phyloP scores from a whole-genome alignment of 2,113 vertebrate genomes.

The Tachysurus vachellii region DNA sequence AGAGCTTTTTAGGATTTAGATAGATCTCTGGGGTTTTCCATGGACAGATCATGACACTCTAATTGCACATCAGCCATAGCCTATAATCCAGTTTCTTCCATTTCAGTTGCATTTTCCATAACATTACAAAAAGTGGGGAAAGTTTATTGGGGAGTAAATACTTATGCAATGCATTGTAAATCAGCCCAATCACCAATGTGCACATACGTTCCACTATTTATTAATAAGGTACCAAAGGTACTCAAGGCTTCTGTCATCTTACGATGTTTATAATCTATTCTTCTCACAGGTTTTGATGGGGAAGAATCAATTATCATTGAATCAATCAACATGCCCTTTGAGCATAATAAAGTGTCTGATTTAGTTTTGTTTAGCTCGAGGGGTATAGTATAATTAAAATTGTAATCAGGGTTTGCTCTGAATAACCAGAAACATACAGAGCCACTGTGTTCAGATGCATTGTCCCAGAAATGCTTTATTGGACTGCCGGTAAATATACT shows the following conservation, averaged over 20 bases:
- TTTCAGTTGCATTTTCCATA: not conserved
- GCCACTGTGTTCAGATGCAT: constrained; percentile 31
- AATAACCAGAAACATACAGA: constrained; percentile 25
- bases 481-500: not conserved
- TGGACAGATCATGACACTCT: not conserved
- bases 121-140: not conserved
- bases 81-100: not conserved
- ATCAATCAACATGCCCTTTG: not conserved
- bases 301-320: constrained; percentile 23
- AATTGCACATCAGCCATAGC: not conserved
- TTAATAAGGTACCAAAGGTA: not conserved
- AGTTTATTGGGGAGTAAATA: not conserved
- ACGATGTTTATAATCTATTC: not conserved
- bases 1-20: not conserved
- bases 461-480: constrained; percentile 33
- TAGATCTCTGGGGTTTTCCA: not conserved
- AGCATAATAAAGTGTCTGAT: constrained; percentile 1
- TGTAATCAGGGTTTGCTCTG: constrained; percentile 34
- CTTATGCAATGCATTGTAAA: not conserved
- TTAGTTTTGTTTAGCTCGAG: constrained; percentile 17
- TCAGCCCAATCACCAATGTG: not conserved
- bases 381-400: constrained; percentile 27
- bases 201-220: not conserved
- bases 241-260: not conserved
- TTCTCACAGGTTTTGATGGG: not conserved